phyloP scores from a whole-genome alignment of 2,113 vertebrate genomes.

The Empidonax alnorum region DNA sequence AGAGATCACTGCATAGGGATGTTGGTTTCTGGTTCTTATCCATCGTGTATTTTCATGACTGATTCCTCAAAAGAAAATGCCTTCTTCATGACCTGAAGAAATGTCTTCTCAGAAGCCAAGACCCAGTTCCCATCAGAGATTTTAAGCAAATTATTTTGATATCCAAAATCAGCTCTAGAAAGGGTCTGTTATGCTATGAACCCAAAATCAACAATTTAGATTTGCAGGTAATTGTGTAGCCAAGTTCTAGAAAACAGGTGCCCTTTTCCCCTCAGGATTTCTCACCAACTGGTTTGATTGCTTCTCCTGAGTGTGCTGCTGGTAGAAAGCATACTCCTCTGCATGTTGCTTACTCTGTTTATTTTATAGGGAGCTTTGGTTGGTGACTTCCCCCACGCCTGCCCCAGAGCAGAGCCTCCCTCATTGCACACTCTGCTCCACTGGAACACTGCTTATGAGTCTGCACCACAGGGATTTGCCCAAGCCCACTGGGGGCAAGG shows the following conservation, averaged over 20 bases:
- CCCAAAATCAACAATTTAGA: not conserved
- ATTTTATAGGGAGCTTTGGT: not conserved
- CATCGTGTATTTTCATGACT: not conserved
- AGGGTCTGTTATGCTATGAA: not conserved
- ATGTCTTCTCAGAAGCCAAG: not conserved
- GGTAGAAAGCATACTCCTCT: not conserved
- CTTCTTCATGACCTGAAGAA: not conserved
- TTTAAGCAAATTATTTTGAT: not conserved
- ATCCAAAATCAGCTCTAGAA: not conserved
- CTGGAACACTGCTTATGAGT: not conserved
- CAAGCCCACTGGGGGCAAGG: not conserved
- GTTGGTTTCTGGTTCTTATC: not conserved
- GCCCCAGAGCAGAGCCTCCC: not conserved
- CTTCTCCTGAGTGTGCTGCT: not conserved
- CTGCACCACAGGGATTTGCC: not conserved
- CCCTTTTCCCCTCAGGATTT: not conserved
- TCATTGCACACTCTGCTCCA: not conserved
- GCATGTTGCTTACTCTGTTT: not conserved
- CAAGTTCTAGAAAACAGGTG: not conserved
- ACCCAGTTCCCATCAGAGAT: not conserved
- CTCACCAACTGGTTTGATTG: not conserved
- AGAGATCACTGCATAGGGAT: not conserved
- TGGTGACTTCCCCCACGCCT: not conserved
- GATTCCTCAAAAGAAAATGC: not conserved
- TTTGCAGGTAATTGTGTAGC: not conserved